Conservation (phyloP, 2,888 invertebrate genomes). For the Erynnis tages region DNA sequence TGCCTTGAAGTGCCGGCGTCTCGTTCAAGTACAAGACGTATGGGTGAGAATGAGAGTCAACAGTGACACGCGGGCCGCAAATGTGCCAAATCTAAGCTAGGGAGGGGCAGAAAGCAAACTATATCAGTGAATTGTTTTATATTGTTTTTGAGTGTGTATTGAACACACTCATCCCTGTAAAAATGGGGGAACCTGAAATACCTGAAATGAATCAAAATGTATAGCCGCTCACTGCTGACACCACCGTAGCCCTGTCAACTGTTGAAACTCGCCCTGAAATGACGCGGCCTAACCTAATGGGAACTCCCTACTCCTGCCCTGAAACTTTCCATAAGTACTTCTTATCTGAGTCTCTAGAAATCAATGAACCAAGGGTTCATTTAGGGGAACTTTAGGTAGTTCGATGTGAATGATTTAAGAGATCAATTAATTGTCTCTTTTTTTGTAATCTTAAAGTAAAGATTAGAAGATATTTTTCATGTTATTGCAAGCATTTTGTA, state of each 20-base stretch:
- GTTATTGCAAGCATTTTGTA: neutral
- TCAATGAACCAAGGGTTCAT: neutral
- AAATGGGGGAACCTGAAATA: conserved; percentile 72
- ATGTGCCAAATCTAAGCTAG: conserved; percentile 83
- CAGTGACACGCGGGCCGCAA: conserved; percentile 82
- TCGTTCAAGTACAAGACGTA: conserved; percentile 82
- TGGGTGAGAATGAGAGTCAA: conserved; percentile 82
- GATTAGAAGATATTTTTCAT: too few species aligned
- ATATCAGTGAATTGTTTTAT: conserved; percentile 77
- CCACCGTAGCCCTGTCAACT: conserved; percentile 79
- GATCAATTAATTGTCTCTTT: too few species aligned
- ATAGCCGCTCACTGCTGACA: conserved; percentile 75
- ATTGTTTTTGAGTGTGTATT: conserved; percentile 64
- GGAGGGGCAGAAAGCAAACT: conserved; percentile 83
- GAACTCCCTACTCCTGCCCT: conserved; percentile 40
- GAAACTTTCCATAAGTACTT: conserved; percentile 25
- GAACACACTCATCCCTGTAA: conserved; percentile 65
- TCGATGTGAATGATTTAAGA: too few species aligned
- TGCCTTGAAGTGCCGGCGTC: conserved; percentile 80
- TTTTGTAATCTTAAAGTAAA: too few species aligned
- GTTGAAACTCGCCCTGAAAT: conserved; percentile 80
- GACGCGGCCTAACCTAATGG: conserved; percentile 64
- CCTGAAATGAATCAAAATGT: conserved; percentile 77
- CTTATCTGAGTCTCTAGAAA: neutral
- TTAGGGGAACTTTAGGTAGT: too few species aligned